Evolutionary conservation across 2,797 vertebrate genomes (phyloP).

Genomic region (Steatocranus sp.): DNA sequence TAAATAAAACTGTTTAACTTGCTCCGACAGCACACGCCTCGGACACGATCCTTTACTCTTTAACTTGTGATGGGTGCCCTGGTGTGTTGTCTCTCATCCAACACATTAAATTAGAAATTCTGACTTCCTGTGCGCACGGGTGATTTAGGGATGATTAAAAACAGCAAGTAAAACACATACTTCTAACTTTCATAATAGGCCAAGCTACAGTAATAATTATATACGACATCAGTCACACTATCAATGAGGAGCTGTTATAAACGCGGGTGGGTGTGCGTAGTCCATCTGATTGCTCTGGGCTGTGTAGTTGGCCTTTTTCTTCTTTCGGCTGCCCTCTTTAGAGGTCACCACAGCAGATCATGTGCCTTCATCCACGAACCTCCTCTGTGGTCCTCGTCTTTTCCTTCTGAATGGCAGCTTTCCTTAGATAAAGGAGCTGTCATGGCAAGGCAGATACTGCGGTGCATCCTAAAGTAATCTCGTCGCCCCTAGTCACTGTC

Average conservation of each 20-base stretch:
- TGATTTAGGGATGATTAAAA: not conserved
- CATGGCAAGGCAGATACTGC: not conserved
- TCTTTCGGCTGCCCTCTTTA: not conserved
- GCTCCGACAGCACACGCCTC: not conserved
- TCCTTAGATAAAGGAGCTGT: not conserved
- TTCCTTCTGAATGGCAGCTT: not conserved
- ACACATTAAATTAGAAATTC: not conserved
- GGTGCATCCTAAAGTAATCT: not conserved
- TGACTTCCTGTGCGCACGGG: not conserved
- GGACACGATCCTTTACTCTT: not conserved
- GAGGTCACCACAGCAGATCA: not conserved
- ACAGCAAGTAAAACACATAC: not conserved
- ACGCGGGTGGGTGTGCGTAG: not conserved
- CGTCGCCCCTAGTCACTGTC: not conserved
- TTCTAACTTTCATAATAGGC: not conserved
- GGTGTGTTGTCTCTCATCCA: not conserved
- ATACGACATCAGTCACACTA: not conserved
- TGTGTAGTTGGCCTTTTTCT: not conserved
- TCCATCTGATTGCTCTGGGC: not conserved
- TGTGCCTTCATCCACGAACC: not conserved
- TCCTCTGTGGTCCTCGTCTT: not conserved
- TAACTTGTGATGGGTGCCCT: not conserved
- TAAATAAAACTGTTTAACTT: not conserved
- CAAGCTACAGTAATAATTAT: not conserved
- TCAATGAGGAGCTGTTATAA: not conserved